Evolutionary conservation across 2,113 vertebrate species (phyloP), one percentile per base, ranked within the genome.

Genomic region (Xenotilapia caudafasciata): DNA sequence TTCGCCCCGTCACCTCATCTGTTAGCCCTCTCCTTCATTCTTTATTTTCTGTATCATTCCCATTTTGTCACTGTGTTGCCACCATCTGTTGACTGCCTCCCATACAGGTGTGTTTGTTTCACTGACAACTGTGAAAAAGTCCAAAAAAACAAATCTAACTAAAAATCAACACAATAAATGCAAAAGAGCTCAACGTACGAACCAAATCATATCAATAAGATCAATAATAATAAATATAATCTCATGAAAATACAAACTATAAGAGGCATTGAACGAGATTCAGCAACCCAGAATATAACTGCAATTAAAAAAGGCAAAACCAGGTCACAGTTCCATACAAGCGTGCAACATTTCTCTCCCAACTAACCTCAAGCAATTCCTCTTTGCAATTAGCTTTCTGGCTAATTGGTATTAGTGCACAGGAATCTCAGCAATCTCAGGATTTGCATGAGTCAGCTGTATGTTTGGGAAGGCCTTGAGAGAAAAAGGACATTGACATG

Each of bases 401-500:
- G 70, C 80, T 93, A 93, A 94, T 94, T 94, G 86, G 80, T 79
- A 86, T 83, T 80, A 93, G 85, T 87, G 88, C 88, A 73, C 90
- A 79, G 60, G 84, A 93, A 90, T 91, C 88, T 83, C 87, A 77
- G 91, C 89, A 68, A 88, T 85, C 88, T 88, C 54, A 28, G 80
- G 89, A 92, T 94, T 93, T 90, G 92, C 92, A 87, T 54, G 70
- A 89, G 88, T 96, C 95, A 95, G 95, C 92, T 92, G 88, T 92
- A 92, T 86, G 94, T 95, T 96, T 95, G 88, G 90, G 90, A 95
- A 94, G 93, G 93, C 89, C 85, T 91, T 89, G 89, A 91, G 83
- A 92, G 91, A 89, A 91, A 88, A 93, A 89, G 88, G 93, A 96
- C 95, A 95, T 95, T 96, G 94, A 96, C 95, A 95, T 95, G 94